These are phyloP conservation scores for Aurelia coerulea DNA, from an alignment of 30 jellyfish, hydroid and myxozoan genomes.

Conservation along the genomic window DNA sequence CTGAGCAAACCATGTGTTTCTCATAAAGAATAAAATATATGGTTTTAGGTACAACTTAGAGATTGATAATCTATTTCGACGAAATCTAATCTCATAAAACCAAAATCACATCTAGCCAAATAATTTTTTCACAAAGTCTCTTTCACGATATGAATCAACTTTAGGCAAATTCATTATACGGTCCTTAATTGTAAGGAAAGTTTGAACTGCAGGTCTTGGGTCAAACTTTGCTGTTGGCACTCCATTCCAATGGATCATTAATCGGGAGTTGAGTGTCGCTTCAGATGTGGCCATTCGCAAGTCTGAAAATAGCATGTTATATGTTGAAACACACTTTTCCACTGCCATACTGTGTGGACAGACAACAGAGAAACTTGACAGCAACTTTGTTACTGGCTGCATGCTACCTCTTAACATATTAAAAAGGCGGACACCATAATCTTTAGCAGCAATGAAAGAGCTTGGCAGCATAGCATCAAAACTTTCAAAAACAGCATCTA, in stretches of 20 bases:
- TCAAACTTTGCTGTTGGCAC: constrained; percentile 56
- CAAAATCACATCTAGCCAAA: too few relatives aligned
- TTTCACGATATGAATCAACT: too few relatives aligned
- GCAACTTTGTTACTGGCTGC: constrained; percentile 53
- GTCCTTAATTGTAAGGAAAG: constrained; percentile 32
- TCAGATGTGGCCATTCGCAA: constrained; percentile 46
- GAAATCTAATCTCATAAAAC: too few relatives aligned
- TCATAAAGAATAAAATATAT: too few relatives aligned
- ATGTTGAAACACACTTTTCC: constrained; percentile 50
- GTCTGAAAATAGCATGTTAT: constrained; percentile 48
- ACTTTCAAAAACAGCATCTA: constrained; percentile 37
- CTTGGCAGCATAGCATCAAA: constrained; percentile 32
- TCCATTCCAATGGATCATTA: constrained; percentile 46
- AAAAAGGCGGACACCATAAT: constrained; percentile 40
- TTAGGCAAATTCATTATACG: constrained; percentile 37
- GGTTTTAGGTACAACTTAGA: too few relatives aligned
- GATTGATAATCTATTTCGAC: too few relatives aligned
- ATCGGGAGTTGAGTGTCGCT: constrained; percentile 26
- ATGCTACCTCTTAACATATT: constrained; percentile 46
- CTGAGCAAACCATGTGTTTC: too few relatives aligned
- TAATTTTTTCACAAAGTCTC: too few relatives aligned
- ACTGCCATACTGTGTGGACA: constrained; percentile 48
- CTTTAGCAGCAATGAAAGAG: constrained; percentile 29
- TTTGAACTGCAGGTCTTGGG: constrained; percentile 45
- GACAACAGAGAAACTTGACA: constrained; percentile 39